Evolutionary conservation across 1,140 invertebrate species (phyloP).

Genomic region (Linepithema humile): DNA sequence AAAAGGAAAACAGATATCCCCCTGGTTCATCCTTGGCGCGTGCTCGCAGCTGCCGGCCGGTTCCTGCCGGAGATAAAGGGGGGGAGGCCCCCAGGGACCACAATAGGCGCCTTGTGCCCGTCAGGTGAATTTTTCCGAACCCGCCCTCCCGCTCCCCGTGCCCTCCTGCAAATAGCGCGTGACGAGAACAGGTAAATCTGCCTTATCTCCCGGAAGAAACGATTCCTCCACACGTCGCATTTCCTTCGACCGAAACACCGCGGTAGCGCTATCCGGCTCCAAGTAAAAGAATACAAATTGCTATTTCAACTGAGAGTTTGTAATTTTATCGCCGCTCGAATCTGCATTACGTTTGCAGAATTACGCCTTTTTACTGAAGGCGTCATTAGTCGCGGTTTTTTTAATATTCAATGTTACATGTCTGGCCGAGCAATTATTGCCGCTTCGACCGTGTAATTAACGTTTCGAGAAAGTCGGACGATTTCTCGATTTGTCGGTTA

Average conservation of each 20-base stretch:
- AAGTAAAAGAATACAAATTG: slow-evolving; percentile 8
- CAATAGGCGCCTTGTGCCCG: slow-evolving; percentile 76
- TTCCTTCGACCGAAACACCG: background rate
- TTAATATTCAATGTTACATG: background rate
- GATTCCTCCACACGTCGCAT: slow-evolving; percentile 14
- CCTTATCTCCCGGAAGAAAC: slow-evolving; percentile 67
- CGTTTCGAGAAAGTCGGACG: background rate
- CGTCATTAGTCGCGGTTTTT: background rate
- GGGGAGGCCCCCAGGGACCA: slow-evolving; percentile 63
- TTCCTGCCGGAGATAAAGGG: slow-evolving; percentile 72
- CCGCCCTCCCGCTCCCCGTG: slow-evolving; percentile 48
- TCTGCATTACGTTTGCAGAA: background rate
- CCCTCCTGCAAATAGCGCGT: slow-evolving; percentile 61
- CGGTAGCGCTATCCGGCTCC: background rate
- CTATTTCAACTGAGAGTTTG: background rate
- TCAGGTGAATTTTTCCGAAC: slow-evolving; percentile 79
- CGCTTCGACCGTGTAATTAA: background rate
- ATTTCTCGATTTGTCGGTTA: slow-evolving; percentile 14
- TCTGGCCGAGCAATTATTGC: background rate
- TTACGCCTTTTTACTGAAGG: background rate
- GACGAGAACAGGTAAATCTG: slow-evolving; percentile 73
- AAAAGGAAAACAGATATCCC: slow-evolving; percentile 74
- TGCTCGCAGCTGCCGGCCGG: slow-evolving; percentile 76
- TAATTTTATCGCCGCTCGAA: background rate
- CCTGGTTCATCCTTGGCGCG: slow-evolving; percentile 76